Percentiles rank a stretch among this genome's conserved stretches.
Conservation (phyloP, 1,140 invertebrate species). For the Drosophila ananassae region DNA sequence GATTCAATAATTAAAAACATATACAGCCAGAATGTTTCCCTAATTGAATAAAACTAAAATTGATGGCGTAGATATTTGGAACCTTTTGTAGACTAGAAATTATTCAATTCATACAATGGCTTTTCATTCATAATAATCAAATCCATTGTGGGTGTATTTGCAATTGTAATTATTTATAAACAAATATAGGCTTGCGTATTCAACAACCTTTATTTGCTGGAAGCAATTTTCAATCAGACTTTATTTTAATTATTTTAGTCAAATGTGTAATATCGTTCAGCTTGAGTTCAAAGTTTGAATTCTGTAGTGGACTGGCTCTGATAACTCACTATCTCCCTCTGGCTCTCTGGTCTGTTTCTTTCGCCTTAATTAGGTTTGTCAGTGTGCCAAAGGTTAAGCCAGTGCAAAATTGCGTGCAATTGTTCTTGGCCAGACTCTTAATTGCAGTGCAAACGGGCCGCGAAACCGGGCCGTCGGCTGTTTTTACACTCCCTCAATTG, state of each 20-base stretch:
- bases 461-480: slow-evolving; percentile 42
- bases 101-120: background rate
- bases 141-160: background rate
- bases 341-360: slow-evolving; percentile 1
- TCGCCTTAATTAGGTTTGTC: slow-evolving; percentile 28
- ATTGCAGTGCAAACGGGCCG: slow-evolving; percentile 58
- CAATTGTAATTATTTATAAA: background rate
- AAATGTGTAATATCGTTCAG: background rate
- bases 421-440: slow-evolving; percentile 47
- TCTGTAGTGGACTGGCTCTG: background rate
- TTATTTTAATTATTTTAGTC: background rate
- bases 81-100: background rate
- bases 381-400: slow-evolving; percentile 17
- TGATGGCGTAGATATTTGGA: background rate
- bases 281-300: background rate
- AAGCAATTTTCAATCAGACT: background rate
- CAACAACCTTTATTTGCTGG: background rate
- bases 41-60: background rate
- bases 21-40: background rate
- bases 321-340: background rate
- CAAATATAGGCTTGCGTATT: background rate
- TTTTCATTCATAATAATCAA: background rate
- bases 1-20: background rate
- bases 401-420: slow-evolving; percentile 39
- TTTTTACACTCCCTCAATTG: slow-evolving; percentile 31